Evolutionary conservation across 1,140 invertebrate genomes (phyloP), one percentile per base, ranked within the genome.

Genomic region (Drosophila kohkoa): DNA sequence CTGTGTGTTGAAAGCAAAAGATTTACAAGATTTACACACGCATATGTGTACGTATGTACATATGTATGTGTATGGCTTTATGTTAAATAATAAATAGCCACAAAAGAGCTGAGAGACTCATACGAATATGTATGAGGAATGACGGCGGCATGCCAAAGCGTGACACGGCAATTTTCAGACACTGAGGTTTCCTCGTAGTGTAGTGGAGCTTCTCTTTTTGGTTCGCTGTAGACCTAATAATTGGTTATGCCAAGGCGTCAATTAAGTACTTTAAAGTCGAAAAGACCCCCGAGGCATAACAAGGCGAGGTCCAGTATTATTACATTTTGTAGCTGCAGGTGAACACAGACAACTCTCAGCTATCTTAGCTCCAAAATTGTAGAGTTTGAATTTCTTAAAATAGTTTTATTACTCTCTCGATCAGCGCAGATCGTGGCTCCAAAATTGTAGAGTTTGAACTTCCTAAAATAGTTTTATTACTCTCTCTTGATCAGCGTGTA

Each of bases 1-100:
- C 45, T 63, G 46, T 54, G 77, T 52, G 85, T 72, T 77, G 85
- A 88, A 89, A 89, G 83, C 77, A 71, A 72, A 65, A 83, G 80
- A 88, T 88, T 87, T 87, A 87, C 83, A 88, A 88, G 83, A 88
- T 88, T 88, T 89, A 78, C 74, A 83, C 77, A 83, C 82, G 82
- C 64, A 75, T 67, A 79, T 57, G 32, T 35, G 45, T 38, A 45
- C 30, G n/a, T 30, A 30, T 43, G 57, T 43, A 43, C 7, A 60
- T 38, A 45, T 15, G n/a, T 30, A 30, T 43, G 57, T 43, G 49
- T n/a, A 60, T 48, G 20, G 38, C 54, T 57, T 41, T 72, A 88
- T 77, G 77, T 80, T 75, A 72, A 86, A 87, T 77, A 87, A 80
- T 79, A 79, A 88, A 87, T 88, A 78, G 82, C 75, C 59, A 76